Conservation (phyloP, 2,797 vertebrate genomes). For the Hyperoplus immaculatus region DNA sequence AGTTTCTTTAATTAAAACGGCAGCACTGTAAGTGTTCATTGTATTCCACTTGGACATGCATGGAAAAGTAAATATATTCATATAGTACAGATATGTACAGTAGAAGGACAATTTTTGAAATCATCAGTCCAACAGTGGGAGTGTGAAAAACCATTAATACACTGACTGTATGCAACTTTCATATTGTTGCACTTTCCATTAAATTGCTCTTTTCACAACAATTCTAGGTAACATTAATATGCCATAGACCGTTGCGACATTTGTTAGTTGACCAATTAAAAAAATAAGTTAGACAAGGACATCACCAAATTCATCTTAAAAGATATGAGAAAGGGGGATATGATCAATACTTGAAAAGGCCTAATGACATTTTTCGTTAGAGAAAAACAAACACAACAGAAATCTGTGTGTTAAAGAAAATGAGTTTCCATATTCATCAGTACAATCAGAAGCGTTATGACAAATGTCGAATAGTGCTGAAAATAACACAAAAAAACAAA, state of each 20-base stretch:
- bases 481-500: slow-evolving; percentile 68
- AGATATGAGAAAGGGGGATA: slow-evolving; percentile 39
- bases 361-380: slow-evolving; percentile 45
- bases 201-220: slow-evolving; percentile 65
- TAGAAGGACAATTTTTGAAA: slow-evolving; percentile 80
- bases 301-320: slow-evolving; percentile 50
- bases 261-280: slow-evolving; percentile 71
- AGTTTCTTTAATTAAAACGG: slow-evolving; percentile 89
- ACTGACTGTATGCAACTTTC: slow-evolving; percentile 66
- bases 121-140: slow-evolving; percentile 83
- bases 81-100: slow-evolving; percentile 90
- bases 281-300: slow-evolving; percentile 76
- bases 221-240: slow-evolving; percentile 59
- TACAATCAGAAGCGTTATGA: slow-evolving; percentile 76
- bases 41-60: slow-evolving; percentile 90
- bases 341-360: slow-evolving; percentile 36
- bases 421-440: slow-evolving; percentile 78
- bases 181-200: slow-evolving; percentile 67
- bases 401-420: slow-evolving; percentile 64
- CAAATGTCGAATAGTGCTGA: slow-evolving; percentile 68
- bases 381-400: slow-evolving; percentile 49
- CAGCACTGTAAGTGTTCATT: slow-evolving; percentile 88
- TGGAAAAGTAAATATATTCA: slow-evolving; percentile 91
- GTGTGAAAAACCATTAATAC: slow-evolving; percentile 79
- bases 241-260: slow-evolving; percentile 45